Percentiles rank a stretch among this genome's conserved stretches.
phyloP scores from a whole-genome alignment of 37 sponge, comb jelly and placozoan species.

The Cliona cf. orientalis region DNA sequence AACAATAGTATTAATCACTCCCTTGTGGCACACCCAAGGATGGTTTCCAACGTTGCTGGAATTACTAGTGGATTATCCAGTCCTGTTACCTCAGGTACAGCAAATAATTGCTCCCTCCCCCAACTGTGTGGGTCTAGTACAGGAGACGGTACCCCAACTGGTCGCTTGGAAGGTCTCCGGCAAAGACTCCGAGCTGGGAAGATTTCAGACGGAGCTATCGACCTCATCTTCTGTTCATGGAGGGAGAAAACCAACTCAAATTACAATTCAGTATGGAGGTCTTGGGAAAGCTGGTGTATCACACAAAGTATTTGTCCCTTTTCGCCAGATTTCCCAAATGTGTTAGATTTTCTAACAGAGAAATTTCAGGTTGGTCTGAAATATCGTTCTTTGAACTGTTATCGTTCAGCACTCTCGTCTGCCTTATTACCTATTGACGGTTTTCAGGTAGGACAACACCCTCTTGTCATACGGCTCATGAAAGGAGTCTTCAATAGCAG shows the following conservation, averaged over 20 bases:
- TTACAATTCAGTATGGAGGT: conserved; percentile 31
- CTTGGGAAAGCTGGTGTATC: conserved; percentile 5
- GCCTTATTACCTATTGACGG: conserved; percentile 28
- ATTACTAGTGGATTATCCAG: conserved; percentile 23
- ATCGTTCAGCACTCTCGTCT: conserved; percentile 53
- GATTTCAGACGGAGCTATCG: conserved; percentile 16
- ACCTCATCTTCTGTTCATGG: conserved; percentile 31
- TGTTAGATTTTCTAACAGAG: conserved; percentile 18
- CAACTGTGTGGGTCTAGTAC: conserved; percentile 11
- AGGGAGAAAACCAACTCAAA: conserved; percentile 17
- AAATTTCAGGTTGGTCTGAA: conserved; percentile 12
- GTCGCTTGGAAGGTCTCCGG: conserved; percentile 42
- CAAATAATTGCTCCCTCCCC: not conserved
- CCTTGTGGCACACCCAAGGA: conserved; percentile 23
- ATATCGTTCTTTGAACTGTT: conserved; percentile 44
- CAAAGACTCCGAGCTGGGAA: not conserved
- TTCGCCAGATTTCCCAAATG: not conserved
- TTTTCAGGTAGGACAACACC: conserved; percentile 44
- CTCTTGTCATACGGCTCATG: conserved; percentile 17
- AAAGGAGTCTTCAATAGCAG: conserved; percentile 30
- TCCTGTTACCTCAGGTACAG: conserved; percentile 4
- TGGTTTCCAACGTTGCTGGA: conserved; percentile 50
- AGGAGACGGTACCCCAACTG: not conserved
- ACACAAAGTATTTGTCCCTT: not conserved
- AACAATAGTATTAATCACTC: conserved; percentile 12